Evolutionary conservation across 2,888 invertebrate species (phyloP).

Genomic region (Hofmannophila pseudospretella): DNA sequence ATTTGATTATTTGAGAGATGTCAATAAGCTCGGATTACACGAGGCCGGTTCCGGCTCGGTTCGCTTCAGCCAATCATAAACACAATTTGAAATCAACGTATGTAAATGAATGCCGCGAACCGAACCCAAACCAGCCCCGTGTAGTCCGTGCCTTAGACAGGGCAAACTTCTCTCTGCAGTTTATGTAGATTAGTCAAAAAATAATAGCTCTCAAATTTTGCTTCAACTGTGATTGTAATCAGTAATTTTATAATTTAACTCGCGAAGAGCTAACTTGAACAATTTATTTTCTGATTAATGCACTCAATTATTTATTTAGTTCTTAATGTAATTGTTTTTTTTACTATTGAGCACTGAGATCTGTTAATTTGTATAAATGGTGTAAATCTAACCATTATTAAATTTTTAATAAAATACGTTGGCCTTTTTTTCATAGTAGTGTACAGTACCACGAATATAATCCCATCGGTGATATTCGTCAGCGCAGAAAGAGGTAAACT

Average conservation of each 20-base stretch:
- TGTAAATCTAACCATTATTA: conserved; percentile 55
- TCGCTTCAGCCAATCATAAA: too few relatives aligned
- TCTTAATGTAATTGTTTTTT: conserved; percentile 61
- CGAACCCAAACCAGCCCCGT: too few relatives aligned
- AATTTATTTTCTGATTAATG: conserved; percentile 60
- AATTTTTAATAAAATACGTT: conserved; percentile 39
- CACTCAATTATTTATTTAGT: conserved; percentile 73
- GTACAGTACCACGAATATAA: too few relatives aligned
- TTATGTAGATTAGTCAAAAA: not conserved
- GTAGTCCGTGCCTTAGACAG: too few relatives aligned
- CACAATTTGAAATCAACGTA: too few relatives aligned
- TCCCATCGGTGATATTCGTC: too few relatives aligned
- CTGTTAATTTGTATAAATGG: conserved; percentile 72
- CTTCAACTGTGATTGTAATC: conserved; percentile 71
- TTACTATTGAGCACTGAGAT: conserved; percentile 72
- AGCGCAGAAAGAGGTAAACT: too few relatives aligned
- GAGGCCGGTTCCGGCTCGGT: too few relatives aligned
- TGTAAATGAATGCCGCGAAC: too few relatives aligned
- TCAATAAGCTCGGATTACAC: too few relatives aligned
- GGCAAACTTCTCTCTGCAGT: too few relatives aligned
- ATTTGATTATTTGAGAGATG: too few relatives aligned
- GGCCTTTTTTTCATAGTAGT: conserved; percentile 6
- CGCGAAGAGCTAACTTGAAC: conserved; percentile 62
- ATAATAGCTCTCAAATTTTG: conserved; percentile 57
- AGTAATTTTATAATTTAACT: conserved; percentile 49